Base-by-base conservation (phyloP, 2,113 vertebrate species). In the Stercorarius parasiticus region DNA sequence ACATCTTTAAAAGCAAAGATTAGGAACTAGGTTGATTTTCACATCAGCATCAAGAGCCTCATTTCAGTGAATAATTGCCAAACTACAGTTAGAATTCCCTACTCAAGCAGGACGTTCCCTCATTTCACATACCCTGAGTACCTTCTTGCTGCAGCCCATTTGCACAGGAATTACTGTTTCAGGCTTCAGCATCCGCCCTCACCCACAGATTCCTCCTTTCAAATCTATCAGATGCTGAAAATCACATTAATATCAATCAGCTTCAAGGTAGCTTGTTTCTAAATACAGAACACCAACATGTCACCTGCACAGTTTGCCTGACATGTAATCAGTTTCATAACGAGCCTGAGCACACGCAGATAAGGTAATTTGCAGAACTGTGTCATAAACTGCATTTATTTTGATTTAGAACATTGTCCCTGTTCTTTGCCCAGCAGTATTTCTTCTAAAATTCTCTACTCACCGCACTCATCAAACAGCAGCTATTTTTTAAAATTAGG, bases 201-300 rank as follows among this genome's bases (percentile, higher is more conserved):
- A 61, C 78, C 70, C 93, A 82, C 80, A 85, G 81, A 94, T 72
- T 72, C 70, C 77, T 93, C 86, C 81, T 93, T 69, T 93, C 91
- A 79, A 69, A 93, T n/a, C 91, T 76, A 89, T 91, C 88, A 93
- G 94, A 89, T 86, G 85, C 81, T 94, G 62, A 80, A 91, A 92
- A 95, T 82, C 89, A 86, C 78, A 92, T 96, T 96, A 95, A 91
- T 90, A 93, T 91, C 86, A 95, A 97, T 95, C 93, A 92, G 86
- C 84, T 95, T 50, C 94, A 90, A n/a, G 70, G 91, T 82, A 42
- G 81, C 78, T 93, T 76, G 70, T 91, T 97, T 91, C 97, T 93
- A 95, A 95, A 89, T 84, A 64, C 83, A 79, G 92, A 84, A 79
- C 0, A 3, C 80, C 86, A 85, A 29, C 91, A 43, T 55, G 88